phyloP scores from a whole-genome alignment of 2,113 vertebrate genomes.

The Neotragus pygmaeus region DNA sequence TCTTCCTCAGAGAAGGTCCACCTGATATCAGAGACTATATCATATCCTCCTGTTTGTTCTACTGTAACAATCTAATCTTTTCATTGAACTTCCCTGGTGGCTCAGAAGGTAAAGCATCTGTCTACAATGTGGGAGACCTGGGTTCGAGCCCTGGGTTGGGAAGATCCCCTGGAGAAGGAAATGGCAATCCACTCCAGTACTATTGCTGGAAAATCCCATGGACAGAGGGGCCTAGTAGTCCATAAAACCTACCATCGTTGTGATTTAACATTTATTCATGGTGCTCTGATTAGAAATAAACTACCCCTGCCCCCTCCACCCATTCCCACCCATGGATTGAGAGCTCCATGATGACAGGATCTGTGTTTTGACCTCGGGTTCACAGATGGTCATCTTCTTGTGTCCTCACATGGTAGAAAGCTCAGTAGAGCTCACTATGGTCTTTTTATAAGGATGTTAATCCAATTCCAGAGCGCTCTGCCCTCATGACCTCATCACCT shows the following conservation, averaged over 20 bases:
- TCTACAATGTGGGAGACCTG: no score
- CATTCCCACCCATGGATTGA: background rate
- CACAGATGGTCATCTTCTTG: background rate
- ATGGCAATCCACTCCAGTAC: no score
- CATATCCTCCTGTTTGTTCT: background rate
- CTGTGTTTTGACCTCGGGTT: background rate
- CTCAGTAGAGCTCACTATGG: background rate
- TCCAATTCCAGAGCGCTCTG: background rate
- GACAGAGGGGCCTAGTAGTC: no score
- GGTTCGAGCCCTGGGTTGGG: no score
- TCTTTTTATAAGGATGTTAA: background rate
- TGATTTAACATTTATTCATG: background rate
- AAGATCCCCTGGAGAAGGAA: no score
- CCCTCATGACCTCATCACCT: background rate
- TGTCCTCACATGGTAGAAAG: background rate
- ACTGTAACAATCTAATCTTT: background rate
- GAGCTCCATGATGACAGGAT: background rate
- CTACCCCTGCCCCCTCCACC: background rate
- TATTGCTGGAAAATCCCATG: no score
- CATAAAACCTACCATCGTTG: background rate
- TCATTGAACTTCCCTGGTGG: background rate
- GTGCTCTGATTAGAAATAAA: background rate
- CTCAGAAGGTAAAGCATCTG: no score
- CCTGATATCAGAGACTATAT: background rate
- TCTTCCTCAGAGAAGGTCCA: background rate